Evolutionary conservation across 2,113 vertebrate species (phyloP).

Genomic region (Notiomystis cincta): DNA sequence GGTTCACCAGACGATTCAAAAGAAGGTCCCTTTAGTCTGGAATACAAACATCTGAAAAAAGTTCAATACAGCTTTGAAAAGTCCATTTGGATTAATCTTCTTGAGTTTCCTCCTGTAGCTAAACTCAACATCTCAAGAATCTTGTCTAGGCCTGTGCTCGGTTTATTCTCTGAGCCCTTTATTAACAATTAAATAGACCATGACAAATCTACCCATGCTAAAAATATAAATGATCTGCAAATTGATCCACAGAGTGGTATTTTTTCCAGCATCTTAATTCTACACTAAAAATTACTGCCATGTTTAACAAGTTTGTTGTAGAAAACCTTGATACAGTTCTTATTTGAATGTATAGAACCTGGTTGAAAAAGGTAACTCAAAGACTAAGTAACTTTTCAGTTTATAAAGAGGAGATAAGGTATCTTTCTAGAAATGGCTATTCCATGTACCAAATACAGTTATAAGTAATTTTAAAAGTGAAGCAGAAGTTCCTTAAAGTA

Average conservation of each 20-base stretch:
- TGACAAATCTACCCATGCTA: not conserved
- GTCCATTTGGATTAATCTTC: not conserved
- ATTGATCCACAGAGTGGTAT: not conserved
- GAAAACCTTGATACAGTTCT: not conserved
- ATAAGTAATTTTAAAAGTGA: not conserved
- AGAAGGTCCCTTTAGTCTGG: not conserved
- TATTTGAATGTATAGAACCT: not conserved
- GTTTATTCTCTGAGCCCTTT: not conserved
- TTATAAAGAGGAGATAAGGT: not conserved
- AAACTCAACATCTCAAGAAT: not conserved
- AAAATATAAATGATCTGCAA: not conserved
- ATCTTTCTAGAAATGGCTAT: not conserved
- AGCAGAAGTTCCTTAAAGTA: not conserved
- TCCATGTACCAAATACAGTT: not conserved
- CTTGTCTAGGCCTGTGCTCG: not conserved
- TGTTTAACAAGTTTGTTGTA: not conserved
- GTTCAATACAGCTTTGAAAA: not conserved
- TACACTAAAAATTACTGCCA: not conserved
- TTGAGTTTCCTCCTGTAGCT: not conserved
- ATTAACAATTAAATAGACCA: not conserved
- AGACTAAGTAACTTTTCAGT: not conserved
- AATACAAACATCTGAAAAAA: not conserved
- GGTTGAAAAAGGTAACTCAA: not conserved
- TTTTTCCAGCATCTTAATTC: not conserved
- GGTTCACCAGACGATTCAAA: not conserved